Evolutionary conservation across 2,797 vertebrate species (phyloP).

Genomic region (Lagocephalus sceleratus): DNA sequence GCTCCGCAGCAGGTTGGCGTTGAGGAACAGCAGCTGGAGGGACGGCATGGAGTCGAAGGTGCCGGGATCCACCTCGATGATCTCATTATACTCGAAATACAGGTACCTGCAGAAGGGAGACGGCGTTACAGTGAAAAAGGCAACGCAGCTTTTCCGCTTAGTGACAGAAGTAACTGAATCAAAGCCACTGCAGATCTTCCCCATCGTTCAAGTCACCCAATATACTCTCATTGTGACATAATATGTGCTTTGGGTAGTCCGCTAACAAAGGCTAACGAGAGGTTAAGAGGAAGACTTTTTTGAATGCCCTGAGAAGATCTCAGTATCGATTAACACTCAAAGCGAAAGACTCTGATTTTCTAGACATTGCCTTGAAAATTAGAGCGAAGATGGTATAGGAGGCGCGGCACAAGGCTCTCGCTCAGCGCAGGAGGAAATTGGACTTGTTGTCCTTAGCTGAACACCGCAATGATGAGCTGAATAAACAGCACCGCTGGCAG

Average conservation of each 20-base stretch:
- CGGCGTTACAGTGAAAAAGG: background rate
- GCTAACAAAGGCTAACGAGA: slow-evolving; percentile 61
- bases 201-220: slow-evolving; percentile 17
- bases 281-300: slow-evolving; percentile 60
- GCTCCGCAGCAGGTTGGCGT: slow-evolving; percentile 91
- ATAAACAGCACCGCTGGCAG: slow-evolving; percentile 24
- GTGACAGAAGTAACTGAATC: background rate
- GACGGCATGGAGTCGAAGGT: slow-evolving; percentile 93
- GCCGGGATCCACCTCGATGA: slow-evolving; percentile 87
- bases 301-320: slow-evolving; percentile 43
- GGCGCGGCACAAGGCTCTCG: background rate
- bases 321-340: slow-evolving; percentile 59
- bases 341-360: slow-evolving; percentile 31
- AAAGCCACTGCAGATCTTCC: slow-evolving; percentile 15
- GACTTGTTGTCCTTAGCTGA: slow-evolving; percentile 29
- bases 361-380: slow-evolving; percentile 12
- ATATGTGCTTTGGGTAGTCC: slow-evolving; percentile 37
- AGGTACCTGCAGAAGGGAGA: slow-evolving; percentile 78
- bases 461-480: slow-evolving; percentile 14
- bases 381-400: background rate
- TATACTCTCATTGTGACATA: slow-evolving; percentile 18
- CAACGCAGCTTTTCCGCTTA: background rate
- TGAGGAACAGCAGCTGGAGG: slow-evolving; percentile 92
- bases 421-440: slow-evolving; percentile 8
- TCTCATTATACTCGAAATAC: slow-evolving; percentile 96